Base-by-base conservation (phyloP, 2,888 invertebrate species). In the Lepidocyrtoides sp. region DNA sequence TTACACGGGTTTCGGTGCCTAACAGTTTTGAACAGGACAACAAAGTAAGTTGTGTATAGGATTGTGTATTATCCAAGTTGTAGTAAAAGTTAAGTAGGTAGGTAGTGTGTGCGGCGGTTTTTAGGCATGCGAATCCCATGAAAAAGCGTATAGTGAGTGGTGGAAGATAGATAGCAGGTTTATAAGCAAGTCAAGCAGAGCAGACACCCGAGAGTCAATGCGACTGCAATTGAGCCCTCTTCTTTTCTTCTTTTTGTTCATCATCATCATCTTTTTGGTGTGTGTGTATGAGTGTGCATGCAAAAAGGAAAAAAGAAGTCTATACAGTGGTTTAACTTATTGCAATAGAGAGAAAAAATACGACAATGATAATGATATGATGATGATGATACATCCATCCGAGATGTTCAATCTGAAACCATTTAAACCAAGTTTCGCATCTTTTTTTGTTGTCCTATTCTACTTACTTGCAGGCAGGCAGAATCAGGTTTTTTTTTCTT, bases 181-280 rank as follows among this genome's bases (percentile, higher is more conserved):
- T 36, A 7, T 36, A 54, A 17, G 54, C 14, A 32, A 72, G 69
- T 8, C 7, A 72, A 72, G 41, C 69, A 36, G 83, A 51, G 32
- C 26, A 89, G 72, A 82, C 75, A 75, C 75, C 20, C 36, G 51
- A 84, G 29, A 90, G 89, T 84, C 89, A 90, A 84, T 85, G 84
- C 51, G 90, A 41, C 69, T 32, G 20, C 63, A 60, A 57, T 90
- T 90, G 84, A 89, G 84, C n/a, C 23, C 23, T 77, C 72, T 72
- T 51, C n/a, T 83, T n/a, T 41, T 8, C 10, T 14, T 29, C 36
- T 7, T 36, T 36, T 36, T 36, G 2, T 36, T 36, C 3, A 36
- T n/a, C n/a, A n/a, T n/a, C n/a, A n/a, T n/a, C n/a, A n/a, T n/a
- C n/a, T n/a, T n/a, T n/a, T n/a, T n/a, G n/a, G 54, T n/a, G n/a